phyloP scores from a whole-genome alignment of 2,888 invertebrate genomes.

The Andrena bucephala region DNA sequence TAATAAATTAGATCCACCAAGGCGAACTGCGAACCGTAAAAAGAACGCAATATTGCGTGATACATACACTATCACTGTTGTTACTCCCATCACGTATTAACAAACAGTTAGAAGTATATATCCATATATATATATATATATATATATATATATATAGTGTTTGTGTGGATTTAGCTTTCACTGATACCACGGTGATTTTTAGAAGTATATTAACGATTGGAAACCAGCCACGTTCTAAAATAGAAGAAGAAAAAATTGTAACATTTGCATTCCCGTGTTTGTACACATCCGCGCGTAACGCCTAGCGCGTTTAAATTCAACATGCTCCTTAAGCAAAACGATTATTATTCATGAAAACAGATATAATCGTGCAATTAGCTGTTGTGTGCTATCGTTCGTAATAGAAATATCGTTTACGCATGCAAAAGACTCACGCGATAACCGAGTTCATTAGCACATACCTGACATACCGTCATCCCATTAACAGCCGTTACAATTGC shows the following conservation, averaged over 20 bases:
- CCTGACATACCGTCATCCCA: background rate
- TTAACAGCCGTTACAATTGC: background rate
- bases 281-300: background rate
- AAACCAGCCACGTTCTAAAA: background rate
- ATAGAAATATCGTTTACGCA: constrained; percentile 15
- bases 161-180: too few relatives aligned
- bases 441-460: constrained; percentile 27
- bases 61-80: too few relatives aligned
- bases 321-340: background rate
- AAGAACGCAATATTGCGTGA: too few relatives aligned
- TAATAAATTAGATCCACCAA: too few relatives aligned
- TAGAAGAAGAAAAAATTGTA: background rate
- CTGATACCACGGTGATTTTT: too few relatives aligned
- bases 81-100: too few relatives aligned
- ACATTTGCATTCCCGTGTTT: background rate
- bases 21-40: too few relatives aligned
- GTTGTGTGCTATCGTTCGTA: background rate
- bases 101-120: too few relatives aligned
- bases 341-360: constrained; percentile 33
- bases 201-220: background rate
- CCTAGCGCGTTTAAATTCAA: background rate
- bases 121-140: too few relatives aligned
- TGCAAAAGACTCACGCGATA: background rate
- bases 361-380: constrained; percentile 17
- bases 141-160: too few relatives aligned